Conservation (phyloP, 2,888 invertebrate genomes). For the Blera fallax region DNA sequence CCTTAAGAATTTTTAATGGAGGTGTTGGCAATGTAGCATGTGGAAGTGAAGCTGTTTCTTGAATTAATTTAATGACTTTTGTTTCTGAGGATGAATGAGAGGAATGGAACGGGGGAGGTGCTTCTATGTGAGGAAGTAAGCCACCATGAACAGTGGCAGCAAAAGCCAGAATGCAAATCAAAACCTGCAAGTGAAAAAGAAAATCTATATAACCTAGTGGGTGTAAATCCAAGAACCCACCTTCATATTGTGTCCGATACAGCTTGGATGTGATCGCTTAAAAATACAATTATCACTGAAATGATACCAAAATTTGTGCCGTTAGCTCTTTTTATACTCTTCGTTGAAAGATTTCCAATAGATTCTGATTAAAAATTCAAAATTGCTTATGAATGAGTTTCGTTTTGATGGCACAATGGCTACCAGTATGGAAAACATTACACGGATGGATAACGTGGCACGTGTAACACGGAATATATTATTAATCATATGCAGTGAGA, state of each 20-base stretch:
- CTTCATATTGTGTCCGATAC: not conserved
- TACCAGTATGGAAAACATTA: not conserved
- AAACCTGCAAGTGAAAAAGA: not conserved
- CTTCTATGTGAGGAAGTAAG: not conserved
- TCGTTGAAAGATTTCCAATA: not conserved
- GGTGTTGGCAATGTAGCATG: not conserved
- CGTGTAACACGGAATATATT: not conserved
- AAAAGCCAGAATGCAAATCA: constrained; percentile 15
- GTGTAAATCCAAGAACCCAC: not conserved
- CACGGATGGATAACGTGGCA: not conserved
- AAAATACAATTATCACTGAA: not conserved
- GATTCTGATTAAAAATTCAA: not conserved
- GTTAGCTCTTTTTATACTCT: constrained; percentile 1
- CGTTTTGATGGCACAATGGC: not conserved
- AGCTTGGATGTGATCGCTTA: not conserved
- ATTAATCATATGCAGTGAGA: not conserved
- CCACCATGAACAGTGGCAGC: not conserved
- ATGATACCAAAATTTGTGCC: not conserved
- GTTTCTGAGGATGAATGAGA: not conserved
- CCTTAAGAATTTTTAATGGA: not conserved
- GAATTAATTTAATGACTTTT: not conserved
- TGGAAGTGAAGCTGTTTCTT: not conserved
- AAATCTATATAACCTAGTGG: not conserved
- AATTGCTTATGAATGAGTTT: not conserved
- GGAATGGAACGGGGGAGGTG: not conserved